Base-by-base conservation (phyloP, 2,888 invertebrate species). In the Stenolophus ochropezus region DNA sequence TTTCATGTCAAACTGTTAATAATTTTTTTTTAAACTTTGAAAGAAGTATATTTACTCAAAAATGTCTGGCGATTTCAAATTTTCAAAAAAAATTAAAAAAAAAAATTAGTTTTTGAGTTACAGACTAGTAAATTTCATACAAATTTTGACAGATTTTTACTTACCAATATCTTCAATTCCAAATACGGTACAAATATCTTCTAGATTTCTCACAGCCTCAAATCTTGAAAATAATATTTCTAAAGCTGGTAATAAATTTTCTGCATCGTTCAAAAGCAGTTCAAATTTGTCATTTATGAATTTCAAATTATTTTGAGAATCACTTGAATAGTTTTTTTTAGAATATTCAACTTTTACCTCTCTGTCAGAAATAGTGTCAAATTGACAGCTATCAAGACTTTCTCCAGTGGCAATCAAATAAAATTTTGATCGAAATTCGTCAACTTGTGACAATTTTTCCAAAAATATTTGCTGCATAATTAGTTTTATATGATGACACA, bases 161-260 rank as follows among this genome's bases (percentile, higher is more conserved):
- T n/a, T n/a, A 16, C 16, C 16, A n/a, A 5, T 51, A 16, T 51
- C 51, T 18, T 56, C 56, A 65, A 65, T 49, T n/a, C 73, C 21
- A 73, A 73, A 73, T 2, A 73, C 73, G 20, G 47, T 49, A 14
- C 47, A 23, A 1, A 73, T 14, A 73, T 73, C 73, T 0, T 11
- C 11, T 8, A 73, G 20, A 49, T n/a, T 49, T 11, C 2, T 20
- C 47, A 73, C 73, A 0, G 21, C 49, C 4, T 49, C n/a, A 49
- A 73, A 73, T 47, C 73, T 18, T 0, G 73, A 73, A 73, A 20
- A 73, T 8, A 73, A 21, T n/a, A 49, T 18, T 47, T 49, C 3
- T 14, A 73, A 49, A 21, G 73, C 14, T 21, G 73, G n/a, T 5
- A 73, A 73, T 0, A 73, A 6, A n/a, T 73, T 21, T 49, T 73